Conservation (phyloP, 1,140 invertebrate species). For the Formica selysi region DNA sequence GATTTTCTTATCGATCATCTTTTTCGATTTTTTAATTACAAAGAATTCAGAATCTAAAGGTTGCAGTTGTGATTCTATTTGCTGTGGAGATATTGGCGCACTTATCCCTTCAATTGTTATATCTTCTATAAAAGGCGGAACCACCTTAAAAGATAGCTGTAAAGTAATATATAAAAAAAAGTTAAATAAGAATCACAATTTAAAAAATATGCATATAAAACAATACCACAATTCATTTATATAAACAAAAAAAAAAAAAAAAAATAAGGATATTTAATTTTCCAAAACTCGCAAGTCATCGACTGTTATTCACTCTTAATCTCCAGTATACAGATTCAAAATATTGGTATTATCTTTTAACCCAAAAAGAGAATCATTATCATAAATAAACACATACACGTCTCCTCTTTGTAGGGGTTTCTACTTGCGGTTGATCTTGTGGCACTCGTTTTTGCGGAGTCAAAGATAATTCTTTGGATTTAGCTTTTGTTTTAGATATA, state of each 20-base stretch:
- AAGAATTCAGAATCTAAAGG: neutral
- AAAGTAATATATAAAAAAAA: neutral
- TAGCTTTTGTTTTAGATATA: neutral
- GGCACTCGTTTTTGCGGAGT: conserved; percentile 8
- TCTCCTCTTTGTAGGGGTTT: conserved; percentile 15
- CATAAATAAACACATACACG: neutral
- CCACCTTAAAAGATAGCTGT: neutral
- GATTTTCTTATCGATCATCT: neutral
- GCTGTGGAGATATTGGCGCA: neutral
- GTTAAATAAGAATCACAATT: neutral
- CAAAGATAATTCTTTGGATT: neutral
- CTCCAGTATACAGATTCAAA: neutral
- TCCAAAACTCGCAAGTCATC: neutral
- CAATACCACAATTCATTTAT: too few species aligned
- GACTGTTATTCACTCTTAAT: neutral
- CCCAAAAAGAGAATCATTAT: too few species aligned
- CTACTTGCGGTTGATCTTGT: neutral
- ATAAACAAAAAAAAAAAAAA: too few species aligned
- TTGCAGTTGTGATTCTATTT: neutral
- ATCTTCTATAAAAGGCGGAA: neutral
- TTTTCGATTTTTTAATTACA: neutral
- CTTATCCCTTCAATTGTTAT: neutral
- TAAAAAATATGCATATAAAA: neutral
- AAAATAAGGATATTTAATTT: neutral
- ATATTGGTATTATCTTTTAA: neutral